A percentile compares a stretch with the other conserved stretches of the same genome.
Evolutionary conservation across 2,888 invertebrate species (phyloP).

Genomic region (Ischnura elegans): DNA sequence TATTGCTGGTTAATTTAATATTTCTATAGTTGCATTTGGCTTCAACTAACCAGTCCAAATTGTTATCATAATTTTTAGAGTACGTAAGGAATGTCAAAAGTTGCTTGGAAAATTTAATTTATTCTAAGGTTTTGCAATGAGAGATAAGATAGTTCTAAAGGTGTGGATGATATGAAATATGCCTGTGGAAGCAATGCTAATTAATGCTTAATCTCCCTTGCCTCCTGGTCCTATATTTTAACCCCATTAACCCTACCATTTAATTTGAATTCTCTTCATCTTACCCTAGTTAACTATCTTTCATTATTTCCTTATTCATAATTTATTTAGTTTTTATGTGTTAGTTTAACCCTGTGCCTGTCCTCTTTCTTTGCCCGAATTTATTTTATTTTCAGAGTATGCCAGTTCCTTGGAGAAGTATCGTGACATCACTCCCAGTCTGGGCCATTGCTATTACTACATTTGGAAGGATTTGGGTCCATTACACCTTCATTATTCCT

Average conservation of each 20-base stretch:
- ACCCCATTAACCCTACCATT: neutral
- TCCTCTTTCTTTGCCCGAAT: conserved; percentile 36
- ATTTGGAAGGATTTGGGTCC: conserved; percentile 88
- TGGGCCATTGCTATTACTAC: conserved; percentile 87
- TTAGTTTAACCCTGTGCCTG: conserved; percentile 13
- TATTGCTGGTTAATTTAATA: too few relatives aligned
- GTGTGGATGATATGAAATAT: too few relatives aligned
- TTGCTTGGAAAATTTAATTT: too few relatives aligned
- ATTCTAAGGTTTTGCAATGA: too few relatives aligned
- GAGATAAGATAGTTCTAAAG: too few relatives aligned
- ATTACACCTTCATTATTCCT: conserved; percentile 86
- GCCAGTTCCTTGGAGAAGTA: conserved; percentile 83
- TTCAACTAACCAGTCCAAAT: too few relatives aligned
- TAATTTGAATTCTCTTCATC: conserved; percentile 72
- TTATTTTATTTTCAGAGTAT: conserved; percentile 74
- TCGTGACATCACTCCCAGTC: conserved; percentile 83
- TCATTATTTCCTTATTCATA: conserved; percentile 64
- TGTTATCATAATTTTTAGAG: too few relatives aligned
- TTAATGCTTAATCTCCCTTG: neutral
- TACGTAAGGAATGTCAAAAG: too few relatives aligned
- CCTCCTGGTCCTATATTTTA: conserved; percentile 40
- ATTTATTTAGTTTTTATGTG: neutral
- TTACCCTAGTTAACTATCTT: conserved; percentile 73
- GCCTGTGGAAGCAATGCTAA: neutral
- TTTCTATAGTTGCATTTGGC: too few relatives aligned